Evolutionary conservation across 1,140 invertebrate genomes (phyloP).

Genomic region (Samia ricini): DNA sequence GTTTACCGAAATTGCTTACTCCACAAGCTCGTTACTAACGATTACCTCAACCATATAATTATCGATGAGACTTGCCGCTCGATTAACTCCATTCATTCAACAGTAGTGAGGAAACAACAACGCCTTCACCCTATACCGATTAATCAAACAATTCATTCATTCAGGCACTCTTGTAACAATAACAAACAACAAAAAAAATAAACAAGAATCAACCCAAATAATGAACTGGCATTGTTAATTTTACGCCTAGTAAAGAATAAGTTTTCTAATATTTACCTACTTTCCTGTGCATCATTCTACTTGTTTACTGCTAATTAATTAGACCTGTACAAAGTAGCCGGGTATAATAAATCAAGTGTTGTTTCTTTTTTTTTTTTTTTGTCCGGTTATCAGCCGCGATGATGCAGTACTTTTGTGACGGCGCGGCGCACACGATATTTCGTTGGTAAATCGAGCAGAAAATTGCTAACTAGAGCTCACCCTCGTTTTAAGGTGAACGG

Average conservation of each 20-base stretch:
- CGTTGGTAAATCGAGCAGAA: background rate
- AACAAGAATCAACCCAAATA: background rate
- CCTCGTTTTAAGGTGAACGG: background rate
- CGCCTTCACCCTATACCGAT: background rate
- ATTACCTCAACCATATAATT: background rate
- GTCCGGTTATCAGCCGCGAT: background rate
- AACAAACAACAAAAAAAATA: background rate
- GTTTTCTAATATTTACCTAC: background rate
- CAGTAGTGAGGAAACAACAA: background rate
- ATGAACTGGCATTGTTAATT: background rate
- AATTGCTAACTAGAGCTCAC: background rate
- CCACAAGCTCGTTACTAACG: no score
- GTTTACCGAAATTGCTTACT: no score
- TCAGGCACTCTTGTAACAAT: background rate
- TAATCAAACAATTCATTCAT: slow-evolving; percentile 1
- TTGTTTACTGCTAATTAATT: background rate
- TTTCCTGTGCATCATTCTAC: background rate
- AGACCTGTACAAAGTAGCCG: background rate
- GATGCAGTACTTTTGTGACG: background rate
- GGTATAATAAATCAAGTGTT: background rate
- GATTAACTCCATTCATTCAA: background rate
- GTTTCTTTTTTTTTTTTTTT: no score
- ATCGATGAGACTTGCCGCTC: background rate
- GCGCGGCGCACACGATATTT: background rate
- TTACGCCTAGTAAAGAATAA: background rate